Base-by-base conservation (phyloP, 2,888 invertebrate genomes). In the Alentia gelatinosa region DNA sequence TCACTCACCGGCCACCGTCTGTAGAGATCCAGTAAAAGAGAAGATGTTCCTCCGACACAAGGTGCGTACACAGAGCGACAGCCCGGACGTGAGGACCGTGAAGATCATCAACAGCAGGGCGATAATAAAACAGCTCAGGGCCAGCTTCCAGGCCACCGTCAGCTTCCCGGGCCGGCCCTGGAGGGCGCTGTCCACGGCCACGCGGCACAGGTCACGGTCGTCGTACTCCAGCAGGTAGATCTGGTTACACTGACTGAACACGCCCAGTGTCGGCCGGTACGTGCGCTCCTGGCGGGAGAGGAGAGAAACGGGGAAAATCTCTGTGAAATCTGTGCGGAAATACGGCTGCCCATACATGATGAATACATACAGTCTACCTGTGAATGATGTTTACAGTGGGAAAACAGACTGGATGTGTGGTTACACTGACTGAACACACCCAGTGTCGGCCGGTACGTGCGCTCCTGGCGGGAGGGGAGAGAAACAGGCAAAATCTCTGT, bases 41-140 rank as follows among this genome's bases (percentile, higher is more conserved):
- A 98, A 98, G 91, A 98, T 98, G 94, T 98, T 98, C 95, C 98
- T 98, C 94, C 97, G 97, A 93, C 97, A 98, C 37, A 98, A 97
- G 50, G 98, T 97, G 94, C 98, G 98, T 7, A 98, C 97, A 94
- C 98, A 98, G 94, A 98, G 98, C 30, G 98, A 98, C 92, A 98
- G 94, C 1, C 98, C 96, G 0, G 98, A 98, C 0, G 97, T 97
- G n/a, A 97, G 95, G 19, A 98, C 97, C 0, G 98, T 98, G 26
- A 97, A 94, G 12, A 97, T 97, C 96, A 98, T 97, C 90, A 98
- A 97, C 0, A 97, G 97, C 74, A 98, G 97, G 91, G 97, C 97
- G 90, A 98, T 96, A 93, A 97, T 97, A 95, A 98, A 97, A 96
- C 98, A 97, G 0, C 98, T 97, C 0, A 96, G 93, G 0, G 96